A percentile compares a stretch with the other conserved stretches of the same genome.
Evolutionary conservation across 2,797 vertebrate genomes (phyloP).

Genomic region (Sorex maritimensis): DNA sequence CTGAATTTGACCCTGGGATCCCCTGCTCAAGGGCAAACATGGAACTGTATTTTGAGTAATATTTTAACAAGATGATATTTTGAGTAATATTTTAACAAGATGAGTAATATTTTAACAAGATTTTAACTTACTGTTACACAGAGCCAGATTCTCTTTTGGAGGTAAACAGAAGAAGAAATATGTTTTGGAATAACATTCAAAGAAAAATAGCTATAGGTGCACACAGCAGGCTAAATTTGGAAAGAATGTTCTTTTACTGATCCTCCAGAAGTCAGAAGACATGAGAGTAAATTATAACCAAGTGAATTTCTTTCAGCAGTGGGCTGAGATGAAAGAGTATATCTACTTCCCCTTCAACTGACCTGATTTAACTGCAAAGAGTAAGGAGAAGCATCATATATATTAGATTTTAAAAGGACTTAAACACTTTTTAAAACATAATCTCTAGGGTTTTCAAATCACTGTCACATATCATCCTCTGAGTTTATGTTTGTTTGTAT

Average conservation of each 20-base stretch:
- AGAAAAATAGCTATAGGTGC: constrained; percentile 41
- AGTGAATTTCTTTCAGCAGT: background rate
- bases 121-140: background rate
- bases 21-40: constrained; percentile 4
- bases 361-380: constrained; percentile 52
- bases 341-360: constrained; percentile 53
- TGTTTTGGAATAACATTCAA: background rate
- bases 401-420: constrained; percentile 60
- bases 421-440: constrained; percentile 23
- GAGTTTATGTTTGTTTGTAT: background rate
- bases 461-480: constrained; percentile 34
- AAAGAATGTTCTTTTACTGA: constrained; percentile 14
- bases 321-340: background rate
- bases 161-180: constrained; percentile 53
- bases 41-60: constrained; percentile 43
- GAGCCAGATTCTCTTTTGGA: constrained; percentile 13
- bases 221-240: constrained; percentile 11
- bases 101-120: background rate
- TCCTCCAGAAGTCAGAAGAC: constrained; percentile 16
- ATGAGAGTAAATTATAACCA: constrained; percentile 10
- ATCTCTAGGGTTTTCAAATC: constrained; percentile 34
- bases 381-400: background rate
- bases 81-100: background rate
- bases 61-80: constrained; percentile 12
- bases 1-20: constrained; percentile 20